These are phyloP conservation scores for Corvus hawaiiensis DNA, from an alignment of 2,113 vertebrate species.

Conservation along the genomic window DNA sequence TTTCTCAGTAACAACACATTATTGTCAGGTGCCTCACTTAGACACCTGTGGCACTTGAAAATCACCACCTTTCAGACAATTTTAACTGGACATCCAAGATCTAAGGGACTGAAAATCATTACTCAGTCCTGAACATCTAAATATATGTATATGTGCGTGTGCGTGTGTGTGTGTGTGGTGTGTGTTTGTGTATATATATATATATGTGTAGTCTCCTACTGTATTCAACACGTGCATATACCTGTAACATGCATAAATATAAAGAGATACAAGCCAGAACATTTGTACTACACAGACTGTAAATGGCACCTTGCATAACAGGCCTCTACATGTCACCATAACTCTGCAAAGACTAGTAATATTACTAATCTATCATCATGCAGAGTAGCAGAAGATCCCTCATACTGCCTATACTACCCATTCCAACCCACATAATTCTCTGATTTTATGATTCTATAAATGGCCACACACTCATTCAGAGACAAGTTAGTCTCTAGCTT, in stretches of 20 bases:
- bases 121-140: neutral
- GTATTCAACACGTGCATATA: fast-evolving
- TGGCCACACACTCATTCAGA: neutral
- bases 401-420: neutral
- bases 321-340: neutral
- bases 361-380: neutral
- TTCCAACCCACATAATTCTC: neutral
- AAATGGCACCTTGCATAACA: neutral
- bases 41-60: neutral
- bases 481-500: neutral
- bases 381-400: neutral
- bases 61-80: neutral
- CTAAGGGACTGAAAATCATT: neutral
- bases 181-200: fast-evolving
- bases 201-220: neutral
- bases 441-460: neutral
- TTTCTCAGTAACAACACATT: neutral
- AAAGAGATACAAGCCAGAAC: neutral
- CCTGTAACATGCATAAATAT: neutral
- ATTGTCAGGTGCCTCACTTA: neutral
- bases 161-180: fast-evolving
- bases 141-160: too few relatives aligned
- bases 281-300: neutral
- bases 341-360: neutral
- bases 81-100: neutral